Evolutionary conservation across 2,113 vertebrate species (phyloP), one percentile per base, ranked within the genome.

Genomic region (Oncorhynchus gorbuscha): DNA sequence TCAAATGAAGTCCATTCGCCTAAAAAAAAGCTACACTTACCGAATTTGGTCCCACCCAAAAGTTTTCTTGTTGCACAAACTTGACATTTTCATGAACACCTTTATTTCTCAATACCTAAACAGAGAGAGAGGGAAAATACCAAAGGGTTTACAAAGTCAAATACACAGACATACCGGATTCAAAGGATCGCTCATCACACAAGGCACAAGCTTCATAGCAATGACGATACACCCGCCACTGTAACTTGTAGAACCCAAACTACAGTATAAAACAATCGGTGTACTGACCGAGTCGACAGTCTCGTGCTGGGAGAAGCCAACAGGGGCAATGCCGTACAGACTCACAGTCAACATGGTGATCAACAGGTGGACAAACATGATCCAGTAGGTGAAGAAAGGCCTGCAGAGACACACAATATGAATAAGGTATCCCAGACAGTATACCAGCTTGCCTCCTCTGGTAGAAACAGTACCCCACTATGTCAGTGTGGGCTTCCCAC

Each of bases 371-470:
- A 99, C 98, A 71, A 96, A 96, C 35, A 97, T 98, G 80, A 99
- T 96, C 98, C 98, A 99, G 92, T 99, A 99, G 12, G 96, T 96
- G 86, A 99, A 99, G 87, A 97, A 99, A 20, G 98, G 98, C 91
- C 97, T 99, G 18, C 3, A 6, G 64, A 73, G 84, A 71, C 26
- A 58, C 59, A 69, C 32, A 69, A 30, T 45, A 11, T 58, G 2
- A 62, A 62, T 22, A 62, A 2, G 16, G 5, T 8, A 9, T 62
- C 1, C 2, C 3, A 62, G 6, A 62, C n/a, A 22, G 59, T 45
- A 45, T 2, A 18, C 14, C 14, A 55, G 49, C 14, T 51, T 51
- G 49, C 2, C 35, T 39, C 35, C 35, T 39, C 39, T 39, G 39
- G 9, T 39, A 39, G 39, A 9, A 39, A 39, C 39, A 39, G 39